A percentile compares a stretch with the other conserved stretches of the same genome.
Evolutionary conservation across 1,140 invertebrate genomes (phyloP).

Genomic region (Ceratina japonica): DNA sequence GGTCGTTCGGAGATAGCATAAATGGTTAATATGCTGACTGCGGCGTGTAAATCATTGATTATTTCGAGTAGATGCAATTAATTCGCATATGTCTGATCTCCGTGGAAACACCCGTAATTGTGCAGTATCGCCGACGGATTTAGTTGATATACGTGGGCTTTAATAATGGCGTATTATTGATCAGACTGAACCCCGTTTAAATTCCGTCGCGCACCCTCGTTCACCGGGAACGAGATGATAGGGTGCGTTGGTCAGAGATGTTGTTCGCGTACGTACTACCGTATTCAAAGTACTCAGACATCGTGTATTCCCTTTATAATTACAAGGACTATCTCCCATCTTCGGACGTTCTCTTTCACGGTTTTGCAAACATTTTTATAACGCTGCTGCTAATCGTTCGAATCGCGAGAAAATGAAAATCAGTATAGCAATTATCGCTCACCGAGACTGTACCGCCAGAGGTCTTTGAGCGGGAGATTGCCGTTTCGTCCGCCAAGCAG

Average conservation of each 20-base stretch:
- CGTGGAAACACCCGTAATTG: conserved; percentile 68
- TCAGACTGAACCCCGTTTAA: conserved; percentile 72
- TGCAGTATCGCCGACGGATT: conserved; percentile 62
- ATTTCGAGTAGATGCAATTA: conserved; percentile 51
- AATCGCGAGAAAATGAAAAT: conserved; percentile 1
- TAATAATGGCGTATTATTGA: conserved; percentile 75
- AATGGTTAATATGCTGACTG: conserved; percentile 1
- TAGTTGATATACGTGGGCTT: conserved; percentile 65
- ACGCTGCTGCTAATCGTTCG: no score
- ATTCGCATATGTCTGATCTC: conserved; percentile 64
- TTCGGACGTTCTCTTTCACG: not conserved
- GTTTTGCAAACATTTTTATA: not conserved
- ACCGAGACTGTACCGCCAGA: conserved; percentile 92
- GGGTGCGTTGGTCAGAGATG: conserved; percentile 63
- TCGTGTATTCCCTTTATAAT: conserved; percentile 51
- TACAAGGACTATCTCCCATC: conserved; percentile 27
- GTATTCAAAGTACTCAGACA: conserved; percentile 34
- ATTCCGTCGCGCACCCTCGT: conserved; percentile 65
- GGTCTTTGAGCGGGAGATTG: conserved; percentile 89
- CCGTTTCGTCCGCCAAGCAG: conserved; percentile 91
- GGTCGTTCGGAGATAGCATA: not conserved
- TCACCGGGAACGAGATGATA: conserved; percentile 50
- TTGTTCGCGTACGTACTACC: conserved; percentile 31
- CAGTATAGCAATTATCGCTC: conserved; percentile 69
- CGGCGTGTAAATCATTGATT: conserved; percentile 30